Conservation (phyloP, 2,113 vertebrate genomes). For the Rhinolophus sinicus region DNA sequence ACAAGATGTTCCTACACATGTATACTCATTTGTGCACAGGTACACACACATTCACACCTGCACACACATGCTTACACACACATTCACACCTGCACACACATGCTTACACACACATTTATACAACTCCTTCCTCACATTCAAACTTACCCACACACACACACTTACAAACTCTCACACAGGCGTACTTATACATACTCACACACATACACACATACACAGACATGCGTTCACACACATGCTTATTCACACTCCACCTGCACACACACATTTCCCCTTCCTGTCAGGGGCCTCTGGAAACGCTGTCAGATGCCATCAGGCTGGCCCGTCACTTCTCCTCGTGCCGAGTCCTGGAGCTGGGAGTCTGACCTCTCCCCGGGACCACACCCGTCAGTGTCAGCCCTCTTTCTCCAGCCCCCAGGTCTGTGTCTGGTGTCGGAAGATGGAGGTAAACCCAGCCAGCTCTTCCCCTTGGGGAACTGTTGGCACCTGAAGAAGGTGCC, state of each 20-base stretch:
- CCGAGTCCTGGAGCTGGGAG: not conserved
- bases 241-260: not conserved
- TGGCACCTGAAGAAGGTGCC: not conserved
- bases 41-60: fast-evolving
- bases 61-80: not conserved
- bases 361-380: not conserved
- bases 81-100: not conserved
- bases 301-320: not conserved
- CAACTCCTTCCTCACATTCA: too few species aligned
- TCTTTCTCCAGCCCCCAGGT: not conserved
- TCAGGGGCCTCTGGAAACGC: not conserved
- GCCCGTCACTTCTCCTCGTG: not conserved
- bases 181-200: too few species aligned
- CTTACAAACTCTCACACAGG: too few species aligned
- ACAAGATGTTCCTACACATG: too few species aligned
- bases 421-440: not conserved
- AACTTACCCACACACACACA: too few species aligned
- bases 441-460: not conserved
- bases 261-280: not conserved
- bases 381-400: not conserved
- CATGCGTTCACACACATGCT: not conserved
- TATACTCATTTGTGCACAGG: too few species aligned
- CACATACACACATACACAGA: not conserved
- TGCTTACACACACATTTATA: too few species aligned
- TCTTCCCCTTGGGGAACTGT: not conserved